A percentile compares a stretch with the other conserved stretches of the same genome.
These are phyloP conservation scores for Nephrotoma flavescens DNA, from an alignment of 2,888 invertebrate species.

Conservation along the genomic window DNA sequence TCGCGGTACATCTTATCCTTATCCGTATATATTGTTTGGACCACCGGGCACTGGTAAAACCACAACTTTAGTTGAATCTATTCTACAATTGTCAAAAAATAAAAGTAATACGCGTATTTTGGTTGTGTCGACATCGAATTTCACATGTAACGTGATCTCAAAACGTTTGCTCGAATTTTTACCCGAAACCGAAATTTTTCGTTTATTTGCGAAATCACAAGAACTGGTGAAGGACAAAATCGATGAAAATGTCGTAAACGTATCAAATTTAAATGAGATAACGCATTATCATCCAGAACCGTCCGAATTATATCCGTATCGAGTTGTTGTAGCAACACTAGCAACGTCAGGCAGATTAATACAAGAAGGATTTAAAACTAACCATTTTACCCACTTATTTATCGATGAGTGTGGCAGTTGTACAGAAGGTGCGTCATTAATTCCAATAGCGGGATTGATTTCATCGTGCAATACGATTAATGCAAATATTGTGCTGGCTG, in stretches of 20 bases:
- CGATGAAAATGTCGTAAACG: slow-evolving; percentile 25
- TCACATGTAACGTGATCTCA: slow-evolving; percentile 54
- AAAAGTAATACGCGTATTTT: slow-evolving; percentile 36
- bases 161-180: slow-evolving; percentile 29
- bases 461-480: slow-evolving; percentile 21
- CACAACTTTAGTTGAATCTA: slow-evolving; percentile 52
- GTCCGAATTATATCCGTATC: slow-evolving; percentile 35
- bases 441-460: slow-evolving; percentile 36
- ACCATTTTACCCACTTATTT: slow-evolving; percentile 47
- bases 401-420: slow-evolving; percentile 67
- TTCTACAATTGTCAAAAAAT: slow-evolving; percentile 40
- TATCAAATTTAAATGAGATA: slow-evolving; percentile 30
- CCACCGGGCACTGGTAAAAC: slow-evolving; percentile 71
- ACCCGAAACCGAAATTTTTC: slow-evolving; percentile 23
- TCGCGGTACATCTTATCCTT: slow-evolving; percentile 41
- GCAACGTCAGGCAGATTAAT: slow-evolving; percentile 34
- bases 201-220: slow-evolving; percentile 32
- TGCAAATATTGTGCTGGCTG: slow-evolving; percentile 43
- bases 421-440: slow-evolving; percentile 48
- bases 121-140: slow-evolving; percentile 54
- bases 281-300: slow-evolving; percentile 30
- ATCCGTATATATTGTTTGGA: slow-evolving; percentile 73
- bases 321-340: slow-evolving; percentile 49
- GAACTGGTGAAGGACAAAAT: slow-evolving; percentile 27
- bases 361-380: slow-evolving; percentile 6